Evolutionary conservation across 1,140 invertebrate genomes (phyloP), one percentile per base, ranked within the genome.

Genomic region (Plectus sambesii): DNA sequence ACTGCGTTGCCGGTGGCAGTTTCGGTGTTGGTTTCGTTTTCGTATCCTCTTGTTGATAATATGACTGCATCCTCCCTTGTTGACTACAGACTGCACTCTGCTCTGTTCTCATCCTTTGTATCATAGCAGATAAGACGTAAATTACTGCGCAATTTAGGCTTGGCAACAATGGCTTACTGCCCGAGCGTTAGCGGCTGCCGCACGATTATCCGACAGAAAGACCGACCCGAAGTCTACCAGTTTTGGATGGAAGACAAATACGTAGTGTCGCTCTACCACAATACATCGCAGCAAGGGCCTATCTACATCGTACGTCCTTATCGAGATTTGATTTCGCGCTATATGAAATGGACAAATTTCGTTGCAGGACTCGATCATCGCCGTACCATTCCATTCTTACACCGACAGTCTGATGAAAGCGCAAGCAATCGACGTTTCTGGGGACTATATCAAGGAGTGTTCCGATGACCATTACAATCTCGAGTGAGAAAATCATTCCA

Each of bases 101-200:
- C n/a, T n/a, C n/a, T n/a, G n/a, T n/a, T n/a, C n/a, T n/a, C 45
- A 5, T 27, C 45, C 40, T 5, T 42, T 6, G 22, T 47, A 8
- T 23, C 24, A 12, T 43, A 33, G 30, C 30, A 12, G 30, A 12
- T 17, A 12, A 12, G 12, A 33, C 12, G 12, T n/a, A 33, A 33
- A 33, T 33, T 12, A 33, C 12, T 33, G 30, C 12, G 30, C 30
- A n/a, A 33, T 33, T 33, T 33, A 33, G 12, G 12, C n/a, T 33
- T 33, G 12, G n/a, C 30, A 33, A n/a, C 30, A 17, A 53, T 74
- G 2, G 49, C 55, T 12, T 76, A 70, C 51, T 76, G 75, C 54
- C 89, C 92, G 0, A 86, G 83, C n/a, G 81, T 79, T 36, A 82
- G 82, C 15, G 93, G 92, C 1, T 98, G 93, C 68, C 12, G 23